Percentiles rank a stretch among this genome's conserved stretches.
These are phyloP conservation scores for Microcebus lehilahytsara DNA, from an alignment of 2,113 vertebrate species.

Conservation along the genomic window DNA sequence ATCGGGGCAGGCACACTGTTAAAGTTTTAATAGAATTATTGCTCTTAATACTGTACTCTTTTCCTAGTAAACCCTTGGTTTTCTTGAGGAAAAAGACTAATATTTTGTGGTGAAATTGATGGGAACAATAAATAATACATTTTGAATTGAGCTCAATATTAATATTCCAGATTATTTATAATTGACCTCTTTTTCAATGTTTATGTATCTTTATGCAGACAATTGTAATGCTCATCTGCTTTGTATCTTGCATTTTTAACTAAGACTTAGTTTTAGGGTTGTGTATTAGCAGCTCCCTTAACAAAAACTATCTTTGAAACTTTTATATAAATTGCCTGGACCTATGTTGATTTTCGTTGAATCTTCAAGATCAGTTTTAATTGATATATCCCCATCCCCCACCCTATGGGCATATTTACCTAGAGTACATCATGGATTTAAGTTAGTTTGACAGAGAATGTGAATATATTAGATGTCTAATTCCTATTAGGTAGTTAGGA, in stretches of 20 bases:
- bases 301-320: slow-evolving; percentile 68
- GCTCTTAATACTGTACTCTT: neutral
- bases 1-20: slow-evolving; percentile 40
- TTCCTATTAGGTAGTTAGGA: slow-evolving; percentile 38
- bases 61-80: slow-evolving; percentile 40
- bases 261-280: neutral
- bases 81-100: neutral
- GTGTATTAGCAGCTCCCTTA: neutral
- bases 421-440: neutral
- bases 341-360: slow-evolving; percentile 69
- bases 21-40: slow-evolving; percentile 72
- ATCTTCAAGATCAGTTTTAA: slow-evolving; percentile 68
- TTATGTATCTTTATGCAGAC: neutral
- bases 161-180: neutral
- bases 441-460: slow-evolving; percentile 49
- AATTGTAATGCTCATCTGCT: neutral
- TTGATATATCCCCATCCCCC: slow-evolving; percentile 49
- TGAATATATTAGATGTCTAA: slow-evolving; percentile 33
- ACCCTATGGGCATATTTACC: neutral
- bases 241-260: neutral
- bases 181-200: neutral
- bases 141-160: neutral
- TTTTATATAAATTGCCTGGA: slow-evolving; percentile 72
- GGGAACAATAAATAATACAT: neutral
- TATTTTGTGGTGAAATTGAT: neutral